Base-by-base conservation (phyloP, 2,797 vertebrate species). In the Tachyglossus aculeatus region DNA sequence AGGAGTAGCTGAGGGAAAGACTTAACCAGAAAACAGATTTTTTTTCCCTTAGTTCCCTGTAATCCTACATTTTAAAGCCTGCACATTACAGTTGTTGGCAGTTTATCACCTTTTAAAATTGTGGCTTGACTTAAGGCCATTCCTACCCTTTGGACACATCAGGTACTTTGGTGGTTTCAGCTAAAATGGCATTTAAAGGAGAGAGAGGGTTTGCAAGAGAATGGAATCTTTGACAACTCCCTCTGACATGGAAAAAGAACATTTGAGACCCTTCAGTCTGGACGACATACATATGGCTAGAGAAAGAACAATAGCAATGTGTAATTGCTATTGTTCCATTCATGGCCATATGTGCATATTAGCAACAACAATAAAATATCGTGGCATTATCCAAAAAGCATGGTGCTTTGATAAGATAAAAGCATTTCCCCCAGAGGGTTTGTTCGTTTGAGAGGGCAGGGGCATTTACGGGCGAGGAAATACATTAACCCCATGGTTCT, bases 331-430 rank as follows among this genome's bases (percentile, higher is more conserved):
- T 80, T 61, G 74, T 78, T 87, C 44, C 39, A 64, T 33, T 64
- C 71, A 78, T 77, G 80, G 74, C 59, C 85, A 87, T 67, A 75
- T 77, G 73, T 77, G 77, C 71, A 71, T 83, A 82, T 81, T 88
- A 84, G 71, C 73, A 88, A 83, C 83, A 84, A 86, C 80, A 86
- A 88, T 77, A 76, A 82, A 85, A 0, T 64, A 85, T 74, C 66
- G 85, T 61, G 0, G 74, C 73, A 74, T 89, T 56, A 83, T 75
- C 64, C 74, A 81, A 77, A 78, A 88, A 89, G 75, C 74, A 55
- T 0, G 1, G 62, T 64, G 54, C 78, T 71, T 18, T 69, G 71
- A 82, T 78, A 80, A 66, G 48, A 65, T 65, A 45, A 86, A 80
- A 83, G 72, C 4, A 16, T 81, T 81, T 66, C 47, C 67, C 52